Evolutionary conservation across 2,797 vertebrate species (phyloP).

Genomic region (Molossus molossus): DNA sequence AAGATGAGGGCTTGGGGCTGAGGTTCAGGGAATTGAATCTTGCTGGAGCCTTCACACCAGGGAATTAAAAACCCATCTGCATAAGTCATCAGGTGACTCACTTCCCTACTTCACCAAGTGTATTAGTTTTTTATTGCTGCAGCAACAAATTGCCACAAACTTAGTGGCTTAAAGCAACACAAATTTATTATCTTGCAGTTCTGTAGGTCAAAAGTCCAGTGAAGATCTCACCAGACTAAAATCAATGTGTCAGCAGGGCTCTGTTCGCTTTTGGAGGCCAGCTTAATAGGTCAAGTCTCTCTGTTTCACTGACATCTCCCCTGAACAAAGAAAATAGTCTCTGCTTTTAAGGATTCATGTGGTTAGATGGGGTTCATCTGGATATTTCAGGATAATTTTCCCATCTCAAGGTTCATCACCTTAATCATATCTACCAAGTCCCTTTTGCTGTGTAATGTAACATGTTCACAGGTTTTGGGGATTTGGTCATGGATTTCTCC

Average conservation of each 20-base stretch:
- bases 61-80: background rate
- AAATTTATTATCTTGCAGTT: background rate
- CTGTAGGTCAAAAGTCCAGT: constrained; percentile 16
- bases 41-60: background rate
- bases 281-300: background rate
- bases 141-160: background rate
- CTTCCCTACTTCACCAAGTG: background rate
- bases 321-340: background rate
- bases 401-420: background rate
- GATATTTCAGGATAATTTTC: background rate
- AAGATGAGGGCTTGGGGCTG: background rate
- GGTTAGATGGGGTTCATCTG: background rate
- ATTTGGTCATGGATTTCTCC: background rate
- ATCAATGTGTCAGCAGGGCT: background rate
- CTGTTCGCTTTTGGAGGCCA: background rate
- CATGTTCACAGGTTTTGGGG: background rate
- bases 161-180: background rate
- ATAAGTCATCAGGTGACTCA: background rate
- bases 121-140: constrained; percentile 12
- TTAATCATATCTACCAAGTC: background rate
- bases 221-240: background rate
- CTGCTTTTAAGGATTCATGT: background rate
- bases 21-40: background rate
- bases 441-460: background rate
- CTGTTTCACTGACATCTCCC: background rate